These are phyloP conservation scores for Prochilodus magdalenae DNA, from an alignment of 2,113 vertebrate genomes.

Conservation along the genomic window DNA sequence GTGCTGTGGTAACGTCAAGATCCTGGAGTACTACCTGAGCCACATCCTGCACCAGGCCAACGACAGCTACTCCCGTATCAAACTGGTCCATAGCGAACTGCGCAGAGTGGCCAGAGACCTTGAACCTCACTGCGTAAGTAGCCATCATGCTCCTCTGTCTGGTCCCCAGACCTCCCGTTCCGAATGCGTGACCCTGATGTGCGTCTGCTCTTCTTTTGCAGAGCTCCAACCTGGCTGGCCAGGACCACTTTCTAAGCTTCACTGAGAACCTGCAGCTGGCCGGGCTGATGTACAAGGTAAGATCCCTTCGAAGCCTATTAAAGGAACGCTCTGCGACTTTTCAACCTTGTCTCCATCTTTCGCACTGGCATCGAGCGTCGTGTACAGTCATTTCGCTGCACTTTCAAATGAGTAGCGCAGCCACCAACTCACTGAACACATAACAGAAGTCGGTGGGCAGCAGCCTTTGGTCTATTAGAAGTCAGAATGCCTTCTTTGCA, in stretches of 20 bases:
- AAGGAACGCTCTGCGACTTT: neutral
- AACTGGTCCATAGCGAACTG: conserved; percentile 73
- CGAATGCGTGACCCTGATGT: neutral
- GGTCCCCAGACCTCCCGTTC: neutral
- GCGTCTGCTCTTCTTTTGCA: neutral
- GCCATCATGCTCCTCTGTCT: neutral
- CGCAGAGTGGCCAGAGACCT: conserved; percentile 65
- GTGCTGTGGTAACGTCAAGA: conserved; percentile 80
- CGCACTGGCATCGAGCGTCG: too few relatives aligned
- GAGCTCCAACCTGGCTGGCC: neutral
- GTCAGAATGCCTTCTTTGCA: too few relatives aligned
- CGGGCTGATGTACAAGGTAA: conserved; percentile 39
- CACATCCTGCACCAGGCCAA: conserved; percentile 65
- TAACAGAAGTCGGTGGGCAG: too few relatives aligned
- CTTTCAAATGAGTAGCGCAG: too few relatives aligned
- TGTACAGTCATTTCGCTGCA: neutral
- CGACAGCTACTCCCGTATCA: conserved; percentile 48
- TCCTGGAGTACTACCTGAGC: conserved; percentile 69
- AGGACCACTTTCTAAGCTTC: conserved; percentile 37
- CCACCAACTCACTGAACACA: too few relatives aligned
- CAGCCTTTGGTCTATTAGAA: too few relatives aligned
- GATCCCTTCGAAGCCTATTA: neutral
- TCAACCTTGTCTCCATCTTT: neutral
- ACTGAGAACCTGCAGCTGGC: conserved; percentile 32
- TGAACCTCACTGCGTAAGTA: conserved; percentile 58